Evolutionary conservation across 1,140 invertebrate genomes (phyloP), one percentile per base, ranked within the genome.

Genomic region (Sycobia sp.): DNA sequence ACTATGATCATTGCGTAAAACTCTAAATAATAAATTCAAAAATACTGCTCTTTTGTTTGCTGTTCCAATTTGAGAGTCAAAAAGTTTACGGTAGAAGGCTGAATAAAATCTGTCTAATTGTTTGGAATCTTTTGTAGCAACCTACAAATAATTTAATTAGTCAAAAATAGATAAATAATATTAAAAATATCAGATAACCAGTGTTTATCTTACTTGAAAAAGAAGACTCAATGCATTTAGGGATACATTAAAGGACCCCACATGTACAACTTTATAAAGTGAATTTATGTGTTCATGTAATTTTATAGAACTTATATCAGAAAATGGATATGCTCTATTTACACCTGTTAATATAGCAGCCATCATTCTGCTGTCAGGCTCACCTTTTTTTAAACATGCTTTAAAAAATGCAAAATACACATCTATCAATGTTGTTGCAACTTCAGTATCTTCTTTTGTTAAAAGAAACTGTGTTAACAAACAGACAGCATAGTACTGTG

Each of bases 351-450:
- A 80, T 16, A 99, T 87, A 1, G 90, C 94, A 62, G 90, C 90
- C 91, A 99, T 94, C 80, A 98, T 89, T 72, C 93, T 90, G 41
- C 89, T 92, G 72, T 97, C 92, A 1, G 97, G 89, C 67, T 97
- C 94, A 22, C 94, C 92, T 87, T 90, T 92, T 76, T 95, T 94
- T 14, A 95, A 86, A 43, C 90, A 89, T 47, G 94, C 91, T 83
- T 96, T 97, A 81, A 99, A 99, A 72, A 98, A 95, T 0, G 91
- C 89, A 74, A 99, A 96, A 78, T 98, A 98, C n/a, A 98, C 89
- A 55, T 89, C 84, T 11, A 98, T 90, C 14, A 98, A 81, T 68
- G 87, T 89, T 62, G 87, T 87, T 0, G 96, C 95, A 16, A 97
- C 82, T 51, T 90, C 84, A 3, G 83, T 82, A 50, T 95, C 90